Evolutionary conservation across 2,888 invertebrate species (phyloP).

Genomic region (Pherbina coryleti): DNA sequence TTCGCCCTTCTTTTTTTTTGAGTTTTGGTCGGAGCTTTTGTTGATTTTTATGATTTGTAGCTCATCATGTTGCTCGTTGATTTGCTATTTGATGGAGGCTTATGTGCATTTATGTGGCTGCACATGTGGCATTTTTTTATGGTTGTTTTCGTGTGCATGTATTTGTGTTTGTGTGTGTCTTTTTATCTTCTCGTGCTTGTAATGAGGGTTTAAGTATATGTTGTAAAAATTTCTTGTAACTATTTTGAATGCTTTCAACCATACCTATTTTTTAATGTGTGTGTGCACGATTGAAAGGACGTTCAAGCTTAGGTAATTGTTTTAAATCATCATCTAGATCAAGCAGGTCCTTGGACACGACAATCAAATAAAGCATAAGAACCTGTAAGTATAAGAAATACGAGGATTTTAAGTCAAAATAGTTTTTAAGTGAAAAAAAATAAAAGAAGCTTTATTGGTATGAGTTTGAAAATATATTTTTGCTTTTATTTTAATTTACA

Average conservation of each 20-base stretch:
- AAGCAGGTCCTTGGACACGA: background rate
- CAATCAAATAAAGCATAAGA: too few species aligned
- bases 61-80: background rate
- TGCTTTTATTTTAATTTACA: too few species aligned
- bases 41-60: slow-evolving; percentile 13
- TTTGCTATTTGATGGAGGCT: background rate
- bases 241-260: background rate
- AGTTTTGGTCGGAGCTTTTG: background rate
- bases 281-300: background rate
- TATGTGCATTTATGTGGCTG: background rate
- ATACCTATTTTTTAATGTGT: background rate
- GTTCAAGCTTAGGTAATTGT: background rate
- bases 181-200: background rate
- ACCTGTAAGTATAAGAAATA: too few species aligned
- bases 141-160: background rate
- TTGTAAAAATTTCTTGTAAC: background rate
- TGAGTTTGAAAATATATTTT: too few species aligned
- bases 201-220: slow-evolving; percentile 11
- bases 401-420: too few species aligned
- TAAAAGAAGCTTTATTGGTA: too few species aligned
- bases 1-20: background rate
- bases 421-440: too few species aligned
- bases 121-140: background rate
- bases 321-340: background rate
- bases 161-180: background rate